Evolutionary conservation across 2,888 invertebrate genomes (phyloP), one percentile per base, ranked within the genome.

Genomic region (Formica aserva): DNA sequence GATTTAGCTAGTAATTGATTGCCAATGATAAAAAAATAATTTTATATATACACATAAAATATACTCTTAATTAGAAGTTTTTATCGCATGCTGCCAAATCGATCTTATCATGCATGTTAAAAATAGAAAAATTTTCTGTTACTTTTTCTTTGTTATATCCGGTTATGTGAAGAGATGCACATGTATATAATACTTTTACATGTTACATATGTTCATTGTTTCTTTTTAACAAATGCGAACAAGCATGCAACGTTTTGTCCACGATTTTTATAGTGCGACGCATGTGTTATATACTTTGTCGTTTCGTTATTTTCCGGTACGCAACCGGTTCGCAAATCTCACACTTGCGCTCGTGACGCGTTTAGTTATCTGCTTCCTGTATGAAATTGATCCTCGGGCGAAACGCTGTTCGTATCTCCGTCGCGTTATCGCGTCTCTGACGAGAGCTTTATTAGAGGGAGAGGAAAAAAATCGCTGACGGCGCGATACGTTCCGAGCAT

Each of bases 341-440:
- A 5, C 38, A 18, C 35, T 52, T 67, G 38, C 52, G 38, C 29
- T 67, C 55, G 69, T 35, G 69, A 13, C 77, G n/a, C 69, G 38
- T 38, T 67, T n/a, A 67, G 67, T 77, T 77, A 77, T 77, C 77
- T 67, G 26, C 77, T 77, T 67, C 67, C 77, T 67, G 67, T 29
- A 77, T 77, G 77, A 77, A 77, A 77, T 77, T 77, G 77, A 77
- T 77, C 77, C 69, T 77, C 77, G 38, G 55, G 67, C 38, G n/a
- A 77, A 77, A 67, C 67, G 38, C 38, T 2, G 38, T 55, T 52
- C 77, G 9, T 77, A 77, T 67, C 55, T 77, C 35, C 9, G 65
- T 5, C 22, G 38, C 55, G 55, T 77, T 77, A 77, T 77, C 77
- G 26, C 35, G 66, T n/a, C 45, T 38, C 48, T 69, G 69, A 55